These are phyloP conservation scores for Aphidius gifuensis DNA, from an alignment of 1,140 invertebrate genomes.

Conservation along the genomic window DNA sequence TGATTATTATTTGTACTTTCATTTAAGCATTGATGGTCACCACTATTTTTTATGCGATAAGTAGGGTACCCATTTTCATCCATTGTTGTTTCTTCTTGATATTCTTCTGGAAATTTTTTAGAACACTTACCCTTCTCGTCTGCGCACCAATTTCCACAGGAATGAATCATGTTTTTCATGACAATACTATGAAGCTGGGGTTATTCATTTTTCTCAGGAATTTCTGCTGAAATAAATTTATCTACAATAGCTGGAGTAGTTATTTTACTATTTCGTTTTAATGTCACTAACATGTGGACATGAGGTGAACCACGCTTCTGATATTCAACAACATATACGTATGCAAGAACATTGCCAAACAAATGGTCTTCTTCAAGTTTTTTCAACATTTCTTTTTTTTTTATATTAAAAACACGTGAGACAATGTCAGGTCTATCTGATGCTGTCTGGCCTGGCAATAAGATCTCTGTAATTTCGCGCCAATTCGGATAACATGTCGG, in stretches of 20 bases:
- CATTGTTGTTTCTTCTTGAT: no score
- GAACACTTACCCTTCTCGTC: no score
- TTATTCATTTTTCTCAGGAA: no score
- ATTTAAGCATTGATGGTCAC: no score
- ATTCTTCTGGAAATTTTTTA: no score
- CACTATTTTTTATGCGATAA: no score
- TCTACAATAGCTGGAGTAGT: slow-evolving; percentile 1
- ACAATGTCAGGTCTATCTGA: slow-evolving; percentile 5
- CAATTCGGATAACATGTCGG: slow-evolving; percentile 1
- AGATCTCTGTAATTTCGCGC: background rate
- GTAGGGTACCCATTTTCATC: no score
- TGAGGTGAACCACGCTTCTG: slow-evolving; percentile 5
- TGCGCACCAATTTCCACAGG: no score
- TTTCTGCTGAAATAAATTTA: background rate
- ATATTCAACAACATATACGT: slow-evolving; percentile 5
- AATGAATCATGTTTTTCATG: no score
- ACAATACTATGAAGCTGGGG: no score
- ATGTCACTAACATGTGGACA: background rate
- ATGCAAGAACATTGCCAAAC: background rate
- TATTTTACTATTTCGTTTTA: background rate
- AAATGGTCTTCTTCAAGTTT: background rate
- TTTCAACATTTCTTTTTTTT: background rate
- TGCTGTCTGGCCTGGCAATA: background rate
- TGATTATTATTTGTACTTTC: no score
- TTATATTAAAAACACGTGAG: background rate